Percentiles rank a stretch among this genome's conserved stretches.
These are phyloP conservation scores for Pterostichus madidus DNA, from an alignment of 2,888 invertebrate species.

Conservation along the genomic window DNA sequence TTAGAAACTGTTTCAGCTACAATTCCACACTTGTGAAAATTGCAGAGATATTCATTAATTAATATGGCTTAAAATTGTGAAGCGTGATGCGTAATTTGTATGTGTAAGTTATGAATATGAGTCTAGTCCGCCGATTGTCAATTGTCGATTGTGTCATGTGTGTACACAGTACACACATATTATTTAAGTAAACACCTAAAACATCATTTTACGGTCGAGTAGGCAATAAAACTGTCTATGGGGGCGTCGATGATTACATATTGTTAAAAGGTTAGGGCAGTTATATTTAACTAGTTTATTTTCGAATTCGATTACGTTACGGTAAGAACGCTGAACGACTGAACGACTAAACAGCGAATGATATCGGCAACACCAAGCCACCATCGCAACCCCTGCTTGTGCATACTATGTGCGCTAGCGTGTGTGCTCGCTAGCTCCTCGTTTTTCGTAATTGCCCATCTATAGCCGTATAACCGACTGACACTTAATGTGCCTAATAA, in stretches of 20 bases:
- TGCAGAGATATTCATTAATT: no score
- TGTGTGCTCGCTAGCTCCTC: slow-evolving; percentile 32
- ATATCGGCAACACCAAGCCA: slow-evolving; percentile 17
- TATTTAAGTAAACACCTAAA: slow-evolving; percentile 64
- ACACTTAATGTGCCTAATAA: slow-evolving; percentile 57
- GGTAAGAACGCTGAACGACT: slow-evolving; percentile 16
- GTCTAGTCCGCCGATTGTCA: slow-evolving; percentile 13
- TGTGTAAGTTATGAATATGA: slow-evolving; percentile 21
- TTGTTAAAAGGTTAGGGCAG: slow-evolving; percentile 66
- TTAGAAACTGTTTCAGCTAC: no score
- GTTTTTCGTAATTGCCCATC: slow-evolving; percentile 54
- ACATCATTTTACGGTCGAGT: slow-evolving; percentile 63
- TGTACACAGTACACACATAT: slow-evolving; percentile 57
- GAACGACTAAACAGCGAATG: not conserved
- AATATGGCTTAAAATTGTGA: no score
- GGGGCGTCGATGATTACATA: slow-evolving; percentile 64
- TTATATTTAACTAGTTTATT: slow-evolving; percentile 65
- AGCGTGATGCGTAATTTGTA: no score
- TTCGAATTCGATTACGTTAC: slow-evolving; percentile 62
- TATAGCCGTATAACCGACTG: slow-evolving; percentile 50
- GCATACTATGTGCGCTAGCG: slow-evolving; percentile 10
- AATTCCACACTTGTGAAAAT: no score
- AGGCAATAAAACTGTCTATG: slow-evolving; percentile 64
- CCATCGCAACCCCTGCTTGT: not conserved
- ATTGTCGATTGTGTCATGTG: slow-evolving; percentile 45